Evolutionary conservation across 2,888 invertebrate species (phyloP).

Genomic region (Drosophila suboccidentalis): DNA sequence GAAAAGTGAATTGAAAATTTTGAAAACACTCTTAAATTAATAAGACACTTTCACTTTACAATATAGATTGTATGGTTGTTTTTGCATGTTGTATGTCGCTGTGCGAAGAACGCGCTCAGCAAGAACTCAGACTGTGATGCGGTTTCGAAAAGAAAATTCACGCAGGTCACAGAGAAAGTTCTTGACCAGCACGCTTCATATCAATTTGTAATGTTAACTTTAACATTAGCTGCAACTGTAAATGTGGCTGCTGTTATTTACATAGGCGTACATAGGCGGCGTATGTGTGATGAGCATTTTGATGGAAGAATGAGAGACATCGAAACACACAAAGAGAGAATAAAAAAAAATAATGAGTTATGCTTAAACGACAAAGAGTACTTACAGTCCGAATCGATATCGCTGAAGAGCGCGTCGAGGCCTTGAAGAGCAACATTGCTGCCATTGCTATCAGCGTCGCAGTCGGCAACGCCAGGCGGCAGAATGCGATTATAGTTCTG

Average conservation of each 20-base stretch:
- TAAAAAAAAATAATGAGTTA: neutral
- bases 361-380: constrained; percentile 1
- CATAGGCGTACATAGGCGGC: constrained; percentile 27
- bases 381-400: constrained; percentile 67
- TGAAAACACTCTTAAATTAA: constrained; percentile 11
- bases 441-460: constrained; percentile 69
- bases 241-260: constrained; percentile 44
- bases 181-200: constrained; percentile 87
- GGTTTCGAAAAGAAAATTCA: constrained; percentile 85
- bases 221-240: constrained; percentile 1
- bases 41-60: constrained; percentile 11
- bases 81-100: constrained; percentile 75
- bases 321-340: constrained; percentile 17
- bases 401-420: constrained; percentile 65
- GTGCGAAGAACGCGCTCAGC: constrained; percentile 88
- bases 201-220: constrained; percentile 16
- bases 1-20: constrained; percentile 42
- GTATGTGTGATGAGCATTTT: constrained; percentile 18
- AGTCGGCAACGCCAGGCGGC: constrained; percentile 52
- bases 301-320: constrained; percentile 16
- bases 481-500: constrained; percentile 40
- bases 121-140: constrained; percentile 99
- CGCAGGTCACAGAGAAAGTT: constrained; percentile 93
- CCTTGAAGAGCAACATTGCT: constrained; percentile 64
- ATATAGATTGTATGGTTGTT: neutral